phyloP scores from a whole-genome alignment of 2,888 invertebrate species.

The Oxycera nigricornis region DNA sequence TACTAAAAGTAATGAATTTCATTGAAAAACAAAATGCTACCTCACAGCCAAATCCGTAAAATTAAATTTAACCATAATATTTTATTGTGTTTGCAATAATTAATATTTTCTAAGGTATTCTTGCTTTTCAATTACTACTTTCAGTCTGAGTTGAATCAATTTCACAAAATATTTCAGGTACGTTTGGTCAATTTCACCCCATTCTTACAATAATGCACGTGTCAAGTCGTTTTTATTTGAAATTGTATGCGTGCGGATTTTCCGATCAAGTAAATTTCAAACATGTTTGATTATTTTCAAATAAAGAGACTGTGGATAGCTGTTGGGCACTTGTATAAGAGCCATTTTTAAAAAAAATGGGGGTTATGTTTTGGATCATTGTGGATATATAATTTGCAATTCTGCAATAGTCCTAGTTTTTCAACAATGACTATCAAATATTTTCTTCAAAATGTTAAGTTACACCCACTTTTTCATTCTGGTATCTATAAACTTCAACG shows the following conservation, averaged over 20 bases:
- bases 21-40: not conserved
- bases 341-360: not conserved
- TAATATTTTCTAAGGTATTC: not conserved
- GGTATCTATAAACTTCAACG: not conserved
- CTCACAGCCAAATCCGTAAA: not conserved
- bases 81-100: not conserved
- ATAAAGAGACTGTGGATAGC: not conserved
- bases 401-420: not conserved
- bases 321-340: not conserved
- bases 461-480: not conserved
- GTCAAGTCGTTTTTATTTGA: not conserved
- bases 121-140: not conserved
- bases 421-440: not conserved
- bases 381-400: not conserved
- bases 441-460: not conserved
- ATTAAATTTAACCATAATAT: not conserved
- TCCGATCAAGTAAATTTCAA: not conserved
- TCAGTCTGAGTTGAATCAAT: not conserved
- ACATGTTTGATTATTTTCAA: not conserved
- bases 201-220: not conserved
- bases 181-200: not conserved
- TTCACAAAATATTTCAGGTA: not conserved
- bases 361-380: not conserved
- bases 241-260: not conserved
- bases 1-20: not conserved